Percentiles rank a stretch among this genome's conserved stretches.
Conservation (phyloP, 2,113 vertebrate genomes). For the Brienomyrus longianalis region DNA sequence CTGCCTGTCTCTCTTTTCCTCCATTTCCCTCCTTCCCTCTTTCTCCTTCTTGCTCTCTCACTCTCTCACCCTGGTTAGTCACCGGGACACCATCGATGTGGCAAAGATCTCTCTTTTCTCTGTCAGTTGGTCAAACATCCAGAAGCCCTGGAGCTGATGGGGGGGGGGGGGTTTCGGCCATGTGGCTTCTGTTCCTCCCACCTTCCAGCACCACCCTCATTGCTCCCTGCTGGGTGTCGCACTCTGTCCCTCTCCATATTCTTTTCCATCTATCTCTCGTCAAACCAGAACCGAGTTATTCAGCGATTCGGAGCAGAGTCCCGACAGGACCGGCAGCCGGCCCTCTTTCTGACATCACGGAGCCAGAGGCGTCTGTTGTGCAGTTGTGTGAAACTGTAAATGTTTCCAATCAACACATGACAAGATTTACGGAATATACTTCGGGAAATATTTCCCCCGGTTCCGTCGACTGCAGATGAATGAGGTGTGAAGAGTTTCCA, state of each 20-base stretch:
- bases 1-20: neutral
- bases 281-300: neutral
- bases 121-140: neutral
- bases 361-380: neutral
- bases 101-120: neutral
- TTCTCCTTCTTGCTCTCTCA: neutral
- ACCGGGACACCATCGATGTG: neutral
- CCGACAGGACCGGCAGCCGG: too few species aligned
- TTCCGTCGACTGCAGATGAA: neutral
- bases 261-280: neutral
- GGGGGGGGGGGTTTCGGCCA: neutral
- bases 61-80: constrained; percentile 13
- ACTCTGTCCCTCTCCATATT: neutral
- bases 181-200: neutral
- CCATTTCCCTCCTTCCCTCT: neutral
- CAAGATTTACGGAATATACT: constrained; percentile 2
- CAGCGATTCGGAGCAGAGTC: neutral
- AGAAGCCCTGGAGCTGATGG: neutral
- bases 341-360: neutral
- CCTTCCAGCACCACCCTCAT: neutral
- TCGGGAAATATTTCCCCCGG: neutral
- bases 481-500: neutral
- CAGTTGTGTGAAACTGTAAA: neutral
- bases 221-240: neutral
- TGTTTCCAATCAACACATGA: neutral